Evolutionary conservation across 2,113 vertebrate species (phyloP).

Genomic region (Gambusia holbrooki): DNA sequence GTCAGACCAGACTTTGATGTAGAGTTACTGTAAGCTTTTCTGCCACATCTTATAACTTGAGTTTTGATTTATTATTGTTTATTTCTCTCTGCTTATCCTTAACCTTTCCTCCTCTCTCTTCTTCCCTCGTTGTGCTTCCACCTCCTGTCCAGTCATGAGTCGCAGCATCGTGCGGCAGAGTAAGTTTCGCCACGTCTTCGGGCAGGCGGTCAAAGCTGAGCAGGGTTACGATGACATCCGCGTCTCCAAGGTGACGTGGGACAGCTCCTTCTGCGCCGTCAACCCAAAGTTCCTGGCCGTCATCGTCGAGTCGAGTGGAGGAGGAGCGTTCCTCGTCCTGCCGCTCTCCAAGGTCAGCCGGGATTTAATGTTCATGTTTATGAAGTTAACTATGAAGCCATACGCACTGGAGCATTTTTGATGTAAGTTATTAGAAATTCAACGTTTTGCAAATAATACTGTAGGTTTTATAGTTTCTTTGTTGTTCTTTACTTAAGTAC

Average conservation of each 20-base stretch:
- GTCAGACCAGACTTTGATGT: not conserved
- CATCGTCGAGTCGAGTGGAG: conserved; percentile 94
- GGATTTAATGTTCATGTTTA: not conserved
- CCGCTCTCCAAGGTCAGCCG: conserved; percentile 90
- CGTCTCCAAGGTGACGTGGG: conserved; percentile 97
- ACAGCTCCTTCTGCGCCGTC: conserved; percentile 97
- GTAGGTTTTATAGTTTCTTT: not conserved
- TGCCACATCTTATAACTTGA: not conserved
- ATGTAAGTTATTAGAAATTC: not conserved
- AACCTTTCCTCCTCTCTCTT: not conserved
- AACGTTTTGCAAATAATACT: not conserved
- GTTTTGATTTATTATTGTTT: not conserved
- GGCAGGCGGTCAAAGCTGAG: conserved; percentile 92
- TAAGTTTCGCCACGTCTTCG: conserved; percentile 97
- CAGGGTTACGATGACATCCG: conserved; percentile 97
- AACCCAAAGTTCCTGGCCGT: conserved; percentile 98
- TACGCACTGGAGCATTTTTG: too few species aligned
- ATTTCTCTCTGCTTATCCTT: not conserved
- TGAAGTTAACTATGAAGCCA: too few species aligned
- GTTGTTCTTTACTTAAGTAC: not conserved
- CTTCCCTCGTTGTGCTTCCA: not conserved
- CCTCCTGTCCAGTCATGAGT: conserved; percentile 85
- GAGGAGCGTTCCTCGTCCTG: conserved; percentile 92
- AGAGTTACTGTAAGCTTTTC: not conserved
- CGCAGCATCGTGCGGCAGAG: conserved; percentile 97